These are phyloP conservation scores for Rhopalosiphum padi DNA, from an alignment of 1,140 invertebrate species.

Conservation along the genomic window DNA sequence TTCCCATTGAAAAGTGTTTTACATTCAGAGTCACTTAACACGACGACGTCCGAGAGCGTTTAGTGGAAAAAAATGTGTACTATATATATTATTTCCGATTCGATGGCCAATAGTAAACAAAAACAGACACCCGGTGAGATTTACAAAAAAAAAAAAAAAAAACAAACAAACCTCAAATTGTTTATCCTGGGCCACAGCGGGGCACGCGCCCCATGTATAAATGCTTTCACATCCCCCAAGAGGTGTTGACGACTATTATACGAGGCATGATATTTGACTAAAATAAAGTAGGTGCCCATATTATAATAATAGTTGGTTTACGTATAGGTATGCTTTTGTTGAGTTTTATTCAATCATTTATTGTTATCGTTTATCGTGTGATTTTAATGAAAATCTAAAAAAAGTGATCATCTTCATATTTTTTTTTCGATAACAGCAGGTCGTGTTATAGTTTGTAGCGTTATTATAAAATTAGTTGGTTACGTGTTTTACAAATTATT, in stretches of 20 bases:
- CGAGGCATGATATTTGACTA: background rate
- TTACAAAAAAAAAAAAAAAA: slow-evolving; percentile 15
- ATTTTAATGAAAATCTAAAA: too few species aligned
- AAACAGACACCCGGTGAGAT: slow-evolving; percentile 40
- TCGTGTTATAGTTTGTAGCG: too few species aligned
- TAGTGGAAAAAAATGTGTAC: background rate
- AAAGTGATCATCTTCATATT: too few species aligned
- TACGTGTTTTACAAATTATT: background rate
- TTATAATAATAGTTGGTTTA: background rate
- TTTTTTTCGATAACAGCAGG: too few species aligned
- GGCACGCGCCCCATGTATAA: slow-evolving; percentile 27
- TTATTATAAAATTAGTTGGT: too few species aligned
- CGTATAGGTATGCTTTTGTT: background rate
- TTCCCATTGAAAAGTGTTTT: slow-evolving; percentile 56
- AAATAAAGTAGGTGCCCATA: background rate
- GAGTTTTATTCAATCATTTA: too few species aligned
- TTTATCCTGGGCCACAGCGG: slow-evolving; percentile 41
- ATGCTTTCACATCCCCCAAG: background rate
- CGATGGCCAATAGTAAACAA: slow-evolving; percentile 45
- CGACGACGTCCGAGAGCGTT: slow-evolving; percentile 45
- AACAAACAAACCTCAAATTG: background rate
- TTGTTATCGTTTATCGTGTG: too few species aligned
- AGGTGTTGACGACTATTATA: background rate
- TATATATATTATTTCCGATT: slow-evolving; percentile 51
- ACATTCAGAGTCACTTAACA: slow-evolving; percentile 51